Base-by-base conservation (phyloP, 2,888 invertebrate genomes). In the Serrognathus titanus region DNA sequence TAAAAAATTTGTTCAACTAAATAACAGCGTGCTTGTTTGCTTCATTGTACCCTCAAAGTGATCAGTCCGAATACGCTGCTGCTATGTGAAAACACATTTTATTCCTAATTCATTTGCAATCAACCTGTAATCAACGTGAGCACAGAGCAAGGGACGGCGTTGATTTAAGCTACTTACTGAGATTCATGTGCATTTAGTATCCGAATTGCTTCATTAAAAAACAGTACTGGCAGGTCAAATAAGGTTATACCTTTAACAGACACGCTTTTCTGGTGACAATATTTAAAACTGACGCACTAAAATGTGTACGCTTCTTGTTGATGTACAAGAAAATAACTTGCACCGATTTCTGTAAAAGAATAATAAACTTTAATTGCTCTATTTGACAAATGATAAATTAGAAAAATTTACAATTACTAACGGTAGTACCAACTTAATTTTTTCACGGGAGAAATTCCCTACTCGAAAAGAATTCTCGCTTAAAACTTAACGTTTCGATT, bases 201-300 rank as follows among this genome's bases (percentile, higher is more conserved):
- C 45, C 54, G 41, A 69, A 71, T 69, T 66, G 67, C 54, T 64
- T 57, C 56, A 51, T 58, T 43, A 43, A 59, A 63, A 65, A 61
- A 64, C 66, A 67, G 69, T 71, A 63, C 59, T 72, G 71, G 71
- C 71, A 73, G 74, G 71, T 73, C 74, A 72, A 71, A 68, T 71
- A 71, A 73, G 73, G 73, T 73, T 75, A 75, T 71, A 70, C 64
- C 68, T 67, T 58, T 55, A 59, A 65, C 59, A 47, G 35, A 47
- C 50, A 46, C 46, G 43, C 45, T 31, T 37, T 16, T 43, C 39
- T 10, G 36, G 38, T 49, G 43, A 54, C 48, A 43, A 48, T 11
- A 54, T 45, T 10, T 12, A 41, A 37, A 49, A 43, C 16, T 5
- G 37, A 11, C 37, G 39, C 45, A 54, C 35, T 54, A 48, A 49